Base-by-base conservation (phyloP, 2,888 invertebrate species). In the Balanococcus diminutus region DNA sequence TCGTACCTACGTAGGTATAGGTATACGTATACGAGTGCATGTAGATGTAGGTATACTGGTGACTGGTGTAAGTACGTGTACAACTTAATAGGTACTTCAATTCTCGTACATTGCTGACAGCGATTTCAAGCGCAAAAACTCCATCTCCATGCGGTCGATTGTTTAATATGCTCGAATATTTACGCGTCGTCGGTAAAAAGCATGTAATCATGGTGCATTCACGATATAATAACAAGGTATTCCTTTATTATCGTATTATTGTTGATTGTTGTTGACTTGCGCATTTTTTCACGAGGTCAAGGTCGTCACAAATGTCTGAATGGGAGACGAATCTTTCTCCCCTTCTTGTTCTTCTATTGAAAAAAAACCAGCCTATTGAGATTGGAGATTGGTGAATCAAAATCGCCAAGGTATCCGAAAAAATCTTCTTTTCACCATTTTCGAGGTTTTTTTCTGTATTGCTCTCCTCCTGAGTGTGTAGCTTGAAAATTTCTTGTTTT, bases 201-300 rank as follows among this genome's bases (percentile, higher is more conserved):
- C 56, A 56, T 56, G 56, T 56, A 56, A 56, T 56, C 19, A 56
- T 56, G 56, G 19, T 56, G 56, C 56, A 56, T 56, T 56, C 56
- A 22, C 22, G 56, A 56, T 56, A 56, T 56, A 56, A 56, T 56
- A 56, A 56, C 56, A 56, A 56, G 56, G 56, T 56, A 56, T 56
- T 56, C 19, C 22, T 56, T 19, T 56, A 56, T 56, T 22, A 19
- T 56, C n/a, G n/a, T n/a, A n/a, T n/a, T n/a, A n/a, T n/a, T n/a
- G n/a, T n/a, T n/a, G n/a, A 42, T 42, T 42, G 42, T 42, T 42
- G 42, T 42, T 22, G 56, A 56, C 56, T 56, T 56, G 56, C 56
- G 56, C 56, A 56, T 56, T 56, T n/a, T 56, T 56, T 56, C 56
- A 56, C 56, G 56, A 56, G 56, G 56, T 56, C 56, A 56, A 56